These are phyloP conservation scores for Andrena haemorrhoa DNA, from an alignment of 2,888 invertebrate species.

Conservation along the genomic window DNA sequence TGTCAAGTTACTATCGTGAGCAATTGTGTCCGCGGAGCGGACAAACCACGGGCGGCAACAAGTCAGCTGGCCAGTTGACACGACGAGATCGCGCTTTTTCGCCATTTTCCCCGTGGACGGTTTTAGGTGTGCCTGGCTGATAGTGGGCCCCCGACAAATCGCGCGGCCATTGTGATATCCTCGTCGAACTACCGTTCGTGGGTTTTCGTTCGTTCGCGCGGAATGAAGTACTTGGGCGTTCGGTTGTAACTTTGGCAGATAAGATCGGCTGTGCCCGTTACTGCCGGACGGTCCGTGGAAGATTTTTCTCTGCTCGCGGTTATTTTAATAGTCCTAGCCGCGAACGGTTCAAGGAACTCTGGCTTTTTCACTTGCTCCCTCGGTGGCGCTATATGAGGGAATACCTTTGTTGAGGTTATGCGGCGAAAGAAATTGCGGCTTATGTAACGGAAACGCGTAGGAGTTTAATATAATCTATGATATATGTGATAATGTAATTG, in stretches of 20 bases:
- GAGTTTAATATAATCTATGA: too few species aligned
- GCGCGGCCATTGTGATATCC: conserved; percentile 51
- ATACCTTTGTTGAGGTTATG: too few species aligned
- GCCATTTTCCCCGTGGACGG: conserved; percentile 41
- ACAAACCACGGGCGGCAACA: conserved; percentile 30
- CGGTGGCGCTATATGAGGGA: background rate
- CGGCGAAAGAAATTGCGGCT: too few species aligned
- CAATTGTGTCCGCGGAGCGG: conserved; percentile 56
- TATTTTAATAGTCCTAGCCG: conserved; percentile 45
- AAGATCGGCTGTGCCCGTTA: conserved; percentile 46
- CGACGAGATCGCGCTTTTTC: conserved; percentile 57
- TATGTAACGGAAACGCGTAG: too few species aligned
- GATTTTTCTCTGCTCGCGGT: conserved; percentile 9
- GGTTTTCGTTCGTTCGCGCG: conserved; percentile 51
- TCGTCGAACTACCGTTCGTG: conserved; percentile 59
- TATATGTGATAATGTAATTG: too few species aligned
- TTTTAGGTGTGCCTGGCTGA: conserved; percentile 42
- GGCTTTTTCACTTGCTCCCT: conserved; percentile 2
- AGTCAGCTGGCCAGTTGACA: conserved; percentile 56
- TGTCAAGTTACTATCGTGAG: conserved; percentile 48
- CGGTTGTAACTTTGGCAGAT: conserved; percentile 56
- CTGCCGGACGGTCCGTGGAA: conserved; percentile 32
- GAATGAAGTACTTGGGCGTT: conserved; percentile 52
- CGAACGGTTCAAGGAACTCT: background rate
- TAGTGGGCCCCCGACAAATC: conserved; percentile 63